Evolutionary conservation across 1,140 invertebrate species (phyloP).

Genomic region (Neodiprion lecontei): DNA sequence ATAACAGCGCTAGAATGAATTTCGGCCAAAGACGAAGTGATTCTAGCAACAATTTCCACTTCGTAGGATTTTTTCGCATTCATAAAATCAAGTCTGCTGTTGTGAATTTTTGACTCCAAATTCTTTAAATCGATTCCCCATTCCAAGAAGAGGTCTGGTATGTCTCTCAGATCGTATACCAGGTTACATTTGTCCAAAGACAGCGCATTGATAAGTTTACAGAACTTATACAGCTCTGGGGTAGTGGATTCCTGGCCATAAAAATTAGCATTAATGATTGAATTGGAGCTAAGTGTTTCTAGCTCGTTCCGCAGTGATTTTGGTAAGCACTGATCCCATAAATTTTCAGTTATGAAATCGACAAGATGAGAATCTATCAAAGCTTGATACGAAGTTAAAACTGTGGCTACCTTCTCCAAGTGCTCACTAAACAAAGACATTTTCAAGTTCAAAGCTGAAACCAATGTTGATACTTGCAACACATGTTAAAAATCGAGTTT

Average conservation of each 20-base stretch:
- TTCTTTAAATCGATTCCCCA: constrained; percentile 10
- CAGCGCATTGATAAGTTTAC: constrained; percentile 33
- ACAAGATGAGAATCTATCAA: constrained; percentile 82
- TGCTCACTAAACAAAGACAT: constrained; percentile 48
- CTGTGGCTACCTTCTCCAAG: constrained; percentile 64
- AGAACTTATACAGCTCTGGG: constrained; percentile 34
- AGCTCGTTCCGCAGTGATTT: constrained; percentile 63
- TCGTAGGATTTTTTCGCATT: constrained; percentile 84
- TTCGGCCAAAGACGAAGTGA: constrained; percentile 43
- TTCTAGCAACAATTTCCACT: constrained; percentile 67
- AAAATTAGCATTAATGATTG: constrained; percentile 22
- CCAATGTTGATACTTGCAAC: constrained; percentile 12
- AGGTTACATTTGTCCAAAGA: constrained; percentile 36
- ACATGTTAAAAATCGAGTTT: constrained; percentile 60
- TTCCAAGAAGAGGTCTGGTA: neutral
- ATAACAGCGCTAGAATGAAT: constrained; percentile 61
- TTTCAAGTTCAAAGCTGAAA: constrained; percentile 11
- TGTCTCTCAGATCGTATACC: constrained; percentile 26
- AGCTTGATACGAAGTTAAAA: constrained; percentile 66
- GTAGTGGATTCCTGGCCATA: constrained; percentile 2
- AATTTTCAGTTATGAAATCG: constrained; percentile 76
- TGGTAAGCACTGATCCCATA: constrained; percentile 71
- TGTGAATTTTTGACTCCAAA: constrained; percentile 12
- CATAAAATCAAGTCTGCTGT: constrained; percentile 68
- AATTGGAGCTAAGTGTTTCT: constrained; percentile 49